Percentiles rank a stretch among this genome's conserved stretches.
Evolutionary conservation across 2,888 invertebrate genomes (phyloP).

Genomic region (Craniophora ligustri): DNA sequence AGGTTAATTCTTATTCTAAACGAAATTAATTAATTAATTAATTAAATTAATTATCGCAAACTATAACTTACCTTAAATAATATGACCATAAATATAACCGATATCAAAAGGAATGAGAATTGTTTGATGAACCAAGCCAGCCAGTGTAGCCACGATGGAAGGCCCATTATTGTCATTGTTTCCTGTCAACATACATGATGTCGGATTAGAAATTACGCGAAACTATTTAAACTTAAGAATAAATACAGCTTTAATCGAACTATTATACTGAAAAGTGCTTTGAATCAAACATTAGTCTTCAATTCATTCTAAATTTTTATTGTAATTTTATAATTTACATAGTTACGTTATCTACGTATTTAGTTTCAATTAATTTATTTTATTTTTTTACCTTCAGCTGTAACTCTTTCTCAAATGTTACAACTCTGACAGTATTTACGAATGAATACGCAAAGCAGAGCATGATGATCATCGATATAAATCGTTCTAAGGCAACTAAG

Average conservation of each 20-base stretch:
- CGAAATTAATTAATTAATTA: not conserved
- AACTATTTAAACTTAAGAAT: no score
- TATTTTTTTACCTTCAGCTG: constrained; percentile 90
- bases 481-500: constrained; percentile 90
- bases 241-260: not conserved
- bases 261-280: not conserved
- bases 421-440: constrained; percentile 93
- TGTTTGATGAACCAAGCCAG: constrained; percentile 95
- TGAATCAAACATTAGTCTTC: no score
- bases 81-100: constrained; percentile 89
- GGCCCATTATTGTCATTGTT: constrained; percentile 97
- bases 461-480: constrained; percentile 94
- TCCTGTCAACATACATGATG: constrained; percentile 88
- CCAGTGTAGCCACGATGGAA: constrained; percentile 95
- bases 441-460: constrained; percentile 94
- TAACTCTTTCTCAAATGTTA: constrained; percentile 93
- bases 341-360: not conserved
- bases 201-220: constrained; percentile 13
- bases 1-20: no score
- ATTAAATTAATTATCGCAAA: not conserved
- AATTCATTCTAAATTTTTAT: no score
- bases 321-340: no score
- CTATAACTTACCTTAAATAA: constrained; percentile 87
- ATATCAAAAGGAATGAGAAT: constrained; percentile 91
- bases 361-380: not conserved